phyloP scores from a whole-genome alignment of 2,888 invertebrate genomes.

The Metallyticus violacea region DNA sequence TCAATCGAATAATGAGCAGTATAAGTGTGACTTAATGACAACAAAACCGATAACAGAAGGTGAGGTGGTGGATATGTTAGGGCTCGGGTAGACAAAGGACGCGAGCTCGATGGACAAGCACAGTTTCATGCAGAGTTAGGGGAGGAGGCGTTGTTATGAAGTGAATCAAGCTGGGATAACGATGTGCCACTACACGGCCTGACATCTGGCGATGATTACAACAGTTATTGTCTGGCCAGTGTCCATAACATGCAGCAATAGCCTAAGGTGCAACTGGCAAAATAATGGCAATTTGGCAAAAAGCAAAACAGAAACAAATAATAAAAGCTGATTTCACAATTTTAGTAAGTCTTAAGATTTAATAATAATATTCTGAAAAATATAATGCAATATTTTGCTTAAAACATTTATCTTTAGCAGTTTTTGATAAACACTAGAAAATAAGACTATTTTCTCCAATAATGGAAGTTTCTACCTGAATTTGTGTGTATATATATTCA shows the following conservation, averaged over 20 bases:
- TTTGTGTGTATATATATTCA: too few relatives aligned
- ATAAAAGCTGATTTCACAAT: not conserved
- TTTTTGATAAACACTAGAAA: too few relatives aligned
- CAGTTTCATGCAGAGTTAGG: not conserved
- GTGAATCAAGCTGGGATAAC: slow-evolving; percentile 14
- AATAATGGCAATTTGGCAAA: not conserved
- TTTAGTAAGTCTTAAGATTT: not conserved
- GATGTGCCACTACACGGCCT: not conserved
- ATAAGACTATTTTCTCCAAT: too few relatives aligned
- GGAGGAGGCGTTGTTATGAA: not conserved
- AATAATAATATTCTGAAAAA: not conserved
- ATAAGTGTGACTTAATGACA: not conserved
- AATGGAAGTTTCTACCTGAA: too few relatives aligned
- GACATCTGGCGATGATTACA: slow-evolving; percentile 18
- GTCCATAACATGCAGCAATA: not conserved
- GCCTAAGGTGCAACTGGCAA: not conserved
- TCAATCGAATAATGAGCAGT: not conserved
- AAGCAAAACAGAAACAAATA: too few relatives aligned
- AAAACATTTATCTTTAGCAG: too few relatives aligned
- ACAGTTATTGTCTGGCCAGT: slow-evolving; percentile 14
- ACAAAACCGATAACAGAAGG: not conserved
- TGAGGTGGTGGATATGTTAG: not conserved
- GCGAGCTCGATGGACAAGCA: not conserved
- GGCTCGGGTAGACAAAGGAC: not conserved
- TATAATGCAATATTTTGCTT: too few relatives aligned